Evolutionary conservation across 2,797 vertebrate species (phyloP), one percentile per base, ranked within the genome.

Genomic region (Acrossocheilus fasciatus): DNA sequence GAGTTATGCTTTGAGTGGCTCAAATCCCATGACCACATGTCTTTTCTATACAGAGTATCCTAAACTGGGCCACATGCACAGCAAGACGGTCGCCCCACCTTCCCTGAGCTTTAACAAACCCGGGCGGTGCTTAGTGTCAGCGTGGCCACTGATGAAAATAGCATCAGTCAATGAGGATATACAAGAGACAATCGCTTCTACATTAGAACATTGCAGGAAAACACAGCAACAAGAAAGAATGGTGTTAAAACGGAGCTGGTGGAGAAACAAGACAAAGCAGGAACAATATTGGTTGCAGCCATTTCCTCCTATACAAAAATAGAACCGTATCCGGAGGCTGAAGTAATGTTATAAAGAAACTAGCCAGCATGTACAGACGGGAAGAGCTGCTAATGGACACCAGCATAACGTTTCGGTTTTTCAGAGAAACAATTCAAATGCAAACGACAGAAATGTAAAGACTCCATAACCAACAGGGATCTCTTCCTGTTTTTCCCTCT

Each of bases 1-100:
- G n/a, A 72, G 86, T 81, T 88, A 77, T 87, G 82, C 45, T 82
- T 66, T 64, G 41, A 77, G 74, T 62, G 75, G 82, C n/a, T 43
- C 26, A 70, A 82, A 74, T 82, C 57, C 83, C 86, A 78, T 85
- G 73, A 88, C 76, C 87, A 86, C 80, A 88, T 47, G 26, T 75
- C 68, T 74, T 72, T 83, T 64, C 70, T 77, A 52, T 23, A 43
- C 50, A 52, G 68, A 23, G 11, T 26, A 50, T 73, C 57, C 47
- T 50, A 75, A 75, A 78, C 41, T 59, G 77, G 20, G 74, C 73
- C 79, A 86, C 66, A 17, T 82, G 43, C 47, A 62, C 23, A 77
- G 50, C 79, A 75, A 82, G 52, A 47, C 43, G 7, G 50, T 36
- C 26, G 5, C 6, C 17, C 57, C 66, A 70, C 66, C 64, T 79